These are phyloP conservation scores for Gymnodraco acuticeps DNA, from an alignment of 2,797 vertebrate genomes.

Conservation along the genomic window DNA sequence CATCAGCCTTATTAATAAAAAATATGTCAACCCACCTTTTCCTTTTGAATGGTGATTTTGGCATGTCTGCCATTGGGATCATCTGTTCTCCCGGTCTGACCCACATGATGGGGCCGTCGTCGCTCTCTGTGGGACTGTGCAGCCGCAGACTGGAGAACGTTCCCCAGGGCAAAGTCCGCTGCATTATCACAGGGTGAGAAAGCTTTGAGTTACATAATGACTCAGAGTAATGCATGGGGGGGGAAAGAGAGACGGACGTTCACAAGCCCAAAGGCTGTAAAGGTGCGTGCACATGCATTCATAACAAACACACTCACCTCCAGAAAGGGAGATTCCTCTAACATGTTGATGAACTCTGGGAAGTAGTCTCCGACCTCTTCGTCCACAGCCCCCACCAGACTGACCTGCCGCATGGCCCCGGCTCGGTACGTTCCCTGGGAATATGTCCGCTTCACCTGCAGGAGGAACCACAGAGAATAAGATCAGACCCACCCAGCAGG, in stretches of 20 bases:
- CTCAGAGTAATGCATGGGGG: not conserved
- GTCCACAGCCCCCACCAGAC: conserved; percentile 97
- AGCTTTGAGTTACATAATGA: not conserved
- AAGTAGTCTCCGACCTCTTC: conserved; percentile 99
- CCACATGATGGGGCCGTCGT: conserved; percentile 99
- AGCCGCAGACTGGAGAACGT: conserved; percentile 96
- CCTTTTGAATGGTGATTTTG: conserved; percentile 99
- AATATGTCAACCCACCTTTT: conserved; percentile 89
- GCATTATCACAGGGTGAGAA: conserved; percentile 47
- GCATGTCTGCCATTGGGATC: conserved; percentile 99
- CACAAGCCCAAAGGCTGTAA: not conserved
- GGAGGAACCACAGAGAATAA: not conserved
- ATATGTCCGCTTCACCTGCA: conserved; percentile 97
- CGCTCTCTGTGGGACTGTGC: conserved; percentile 95
- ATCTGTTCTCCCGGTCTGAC: conserved; percentile 98
- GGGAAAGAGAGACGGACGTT: not conserved
- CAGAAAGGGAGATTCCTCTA: conserved; percentile 96
- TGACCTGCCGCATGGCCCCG: conserved; percentile 98
- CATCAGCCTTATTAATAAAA: conserved; percentile 1
- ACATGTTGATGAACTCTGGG: conserved; percentile 96
- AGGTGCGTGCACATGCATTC: not conserved
- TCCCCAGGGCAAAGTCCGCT: conserved; percentile 98
- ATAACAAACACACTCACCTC: conserved; percentile 85
- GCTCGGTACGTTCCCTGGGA: conserved; percentile 98
- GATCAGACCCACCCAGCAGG: conserved; percentile 27